phyloP scores from a whole-genome alignment of 2,113 vertebrate genomes.

The Brachionichthys hirsutus region DNA sequence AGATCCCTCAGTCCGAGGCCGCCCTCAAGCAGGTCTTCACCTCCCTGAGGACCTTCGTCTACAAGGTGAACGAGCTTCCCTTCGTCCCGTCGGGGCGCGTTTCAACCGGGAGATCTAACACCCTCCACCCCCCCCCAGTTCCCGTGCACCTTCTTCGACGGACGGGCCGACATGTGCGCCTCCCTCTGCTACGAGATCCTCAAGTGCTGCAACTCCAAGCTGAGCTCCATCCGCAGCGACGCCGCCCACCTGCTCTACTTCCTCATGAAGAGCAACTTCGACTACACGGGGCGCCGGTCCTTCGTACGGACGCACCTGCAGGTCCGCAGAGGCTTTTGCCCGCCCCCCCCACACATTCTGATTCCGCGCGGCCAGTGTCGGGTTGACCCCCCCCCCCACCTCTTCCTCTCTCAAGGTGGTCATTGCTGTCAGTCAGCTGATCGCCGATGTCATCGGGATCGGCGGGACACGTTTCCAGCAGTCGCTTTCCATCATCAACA shows the following conservation, averaged over 20 bases:
- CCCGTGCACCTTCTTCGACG: constrained; percentile 93
- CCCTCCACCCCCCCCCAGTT: constrained; percentile 75
- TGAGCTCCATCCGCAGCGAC: constrained; percentile 91
- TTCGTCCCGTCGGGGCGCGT: too few relatives aligned
- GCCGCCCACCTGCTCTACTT: constrained; percentile 97
- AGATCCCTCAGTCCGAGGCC: constrained; percentile 93
- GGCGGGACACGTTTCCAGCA: constrained; percentile 98
- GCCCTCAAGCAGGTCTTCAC: constrained; percentile 93
- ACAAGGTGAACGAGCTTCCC: constrained; percentile 82
- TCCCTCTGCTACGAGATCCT: constrained; percentile 95
- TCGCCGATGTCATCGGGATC: constrained; percentile 95
- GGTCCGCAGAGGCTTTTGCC: constrained; percentile 77
- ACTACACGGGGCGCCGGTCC: constrained; percentile 92
- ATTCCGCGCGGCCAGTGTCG: too few relatives aligned
- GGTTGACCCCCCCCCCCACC: not conserved
- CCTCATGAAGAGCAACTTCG: constrained; percentile 98
- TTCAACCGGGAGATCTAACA: too few relatives aligned
- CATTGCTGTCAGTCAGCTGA: constrained; percentile 97
- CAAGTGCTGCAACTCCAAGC: constrained; percentile 95
- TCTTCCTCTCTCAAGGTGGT: constrained; percentile 89
- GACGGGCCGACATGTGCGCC: constrained; percentile 95
- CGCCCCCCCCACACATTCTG: too few relatives aligned
- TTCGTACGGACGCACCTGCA: constrained; percentile 96
- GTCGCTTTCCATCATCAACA: constrained; percentile 97
- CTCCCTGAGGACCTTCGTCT: constrained; percentile 90